These are phyloP conservation scores for Chrysopilus asiliformis DNA, from an alignment of 2,888 invertebrate species.

Conservation along the genomic window DNA sequence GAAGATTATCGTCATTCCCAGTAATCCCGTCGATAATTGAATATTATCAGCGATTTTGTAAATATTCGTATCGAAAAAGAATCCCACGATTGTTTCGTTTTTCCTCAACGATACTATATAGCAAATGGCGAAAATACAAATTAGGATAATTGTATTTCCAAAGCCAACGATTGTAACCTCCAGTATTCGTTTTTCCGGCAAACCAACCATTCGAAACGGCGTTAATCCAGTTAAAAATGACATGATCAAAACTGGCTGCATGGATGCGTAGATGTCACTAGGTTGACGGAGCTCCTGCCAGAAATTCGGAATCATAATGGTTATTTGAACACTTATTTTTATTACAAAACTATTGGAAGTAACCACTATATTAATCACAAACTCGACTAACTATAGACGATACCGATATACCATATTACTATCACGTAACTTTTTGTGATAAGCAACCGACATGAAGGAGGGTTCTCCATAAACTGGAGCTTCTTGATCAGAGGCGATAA, in stretches of 20 bases:
- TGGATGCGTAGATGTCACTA: slow-evolving; percentile 28
- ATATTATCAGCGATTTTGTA: slow-evolving; percentile 21
- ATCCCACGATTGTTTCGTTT: slow-evolving; percentile 18
- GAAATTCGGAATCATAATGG: slow-evolving; percentile 10
- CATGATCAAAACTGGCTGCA: slow-evolving; percentile 24
- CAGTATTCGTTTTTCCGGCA: slow-evolving; percentile 14
- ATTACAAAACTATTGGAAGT: too few species aligned
- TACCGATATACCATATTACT: too few species aligned
- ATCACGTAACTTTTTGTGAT: too few species aligned
- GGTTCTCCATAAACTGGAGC: too few species aligned
- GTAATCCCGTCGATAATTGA: slow-evolving; percentile 24
- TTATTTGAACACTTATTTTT: too few species aligned
- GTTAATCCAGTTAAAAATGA: slow-evolving; percentile 29
- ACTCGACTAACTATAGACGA: too few species aligned
- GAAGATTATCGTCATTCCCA: slow-evolving; percentile 19
- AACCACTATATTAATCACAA: too few species aligned
- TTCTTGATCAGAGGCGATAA: too few species aligned
- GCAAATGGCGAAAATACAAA: neutral
- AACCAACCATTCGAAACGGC: slow-evolving; percentile 24
- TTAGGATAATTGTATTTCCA: neutral
- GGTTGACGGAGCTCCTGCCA: slow-evolving; percentile 24
- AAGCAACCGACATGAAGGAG: too few species aligned
- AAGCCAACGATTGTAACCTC: neutral
- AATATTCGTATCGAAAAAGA: slow-evolving; percentile 21
- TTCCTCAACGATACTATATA: slow-evolving; percentile 11